Percentiles rank a stretch among this genome's conserved stretches.
Conservation (phyloP, 2,888 invertebrate species). For the Tetragonula carbonaria region DNA sequence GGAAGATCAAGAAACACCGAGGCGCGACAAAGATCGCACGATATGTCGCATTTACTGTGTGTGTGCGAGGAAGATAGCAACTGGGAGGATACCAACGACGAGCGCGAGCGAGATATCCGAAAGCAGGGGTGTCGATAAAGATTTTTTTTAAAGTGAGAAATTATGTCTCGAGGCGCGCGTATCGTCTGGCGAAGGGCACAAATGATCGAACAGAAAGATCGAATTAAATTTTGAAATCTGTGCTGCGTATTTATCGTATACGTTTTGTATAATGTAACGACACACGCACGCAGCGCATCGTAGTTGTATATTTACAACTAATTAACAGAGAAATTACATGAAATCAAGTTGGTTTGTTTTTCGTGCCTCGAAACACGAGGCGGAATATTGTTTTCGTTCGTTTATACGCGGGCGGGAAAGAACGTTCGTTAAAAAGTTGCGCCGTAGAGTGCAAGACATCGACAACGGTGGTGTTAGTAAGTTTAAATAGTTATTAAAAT, state of each 20-base stretch:
- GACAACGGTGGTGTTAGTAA: conserved; percentile 22
- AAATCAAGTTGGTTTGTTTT: conserved; percentile 13
- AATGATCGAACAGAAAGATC: background rate
- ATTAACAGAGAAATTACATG: background rate
- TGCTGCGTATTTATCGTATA: background rate
- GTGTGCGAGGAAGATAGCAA: conserved; percentile 47
- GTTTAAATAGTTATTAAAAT: conserved; percentile 54
- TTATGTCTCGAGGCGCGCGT: conserved; percentile 1
- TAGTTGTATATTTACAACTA: background rate
- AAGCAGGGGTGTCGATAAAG: conserved; percentile 70
- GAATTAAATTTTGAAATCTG: background rate
- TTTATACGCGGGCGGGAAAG: background rate
- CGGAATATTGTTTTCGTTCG: conserved; percentile 27
- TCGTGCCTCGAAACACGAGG: background rate
- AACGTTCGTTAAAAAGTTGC: conserved; percentile 44
- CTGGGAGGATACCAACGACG: conserved; percentile 50
- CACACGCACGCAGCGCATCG: background rate
- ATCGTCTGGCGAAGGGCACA: background rate
- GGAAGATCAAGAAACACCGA: conserved; percentile 63
- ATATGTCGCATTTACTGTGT: conserved; percentile 45
- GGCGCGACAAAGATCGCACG: conserved; percentile 49
- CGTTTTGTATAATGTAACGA: background rate
- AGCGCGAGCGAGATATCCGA: conserved; percentile 49
- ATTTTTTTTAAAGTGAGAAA: conserved; percentile 61
- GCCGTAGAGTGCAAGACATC: conserved; percentile 14